Conservation (phyloP, 2,113 vertebrate species). For the Actenoides lindsayi region DNA sequence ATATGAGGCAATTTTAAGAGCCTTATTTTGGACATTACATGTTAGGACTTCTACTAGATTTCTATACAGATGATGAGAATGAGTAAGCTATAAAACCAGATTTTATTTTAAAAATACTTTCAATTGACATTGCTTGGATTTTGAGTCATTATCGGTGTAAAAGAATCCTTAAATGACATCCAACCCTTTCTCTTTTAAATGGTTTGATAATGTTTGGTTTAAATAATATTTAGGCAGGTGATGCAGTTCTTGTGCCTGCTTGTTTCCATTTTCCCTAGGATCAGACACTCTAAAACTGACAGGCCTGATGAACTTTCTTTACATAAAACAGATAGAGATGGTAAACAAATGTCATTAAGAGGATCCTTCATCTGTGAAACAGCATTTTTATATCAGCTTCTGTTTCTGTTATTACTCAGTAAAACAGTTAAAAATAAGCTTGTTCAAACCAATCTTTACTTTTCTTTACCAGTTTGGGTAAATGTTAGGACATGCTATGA, state of each 20-base stretch:
- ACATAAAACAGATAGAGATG: neutral
- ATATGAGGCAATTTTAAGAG: neutral
- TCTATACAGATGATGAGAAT: neutral
- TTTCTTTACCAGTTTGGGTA: conserved; percentile 9
- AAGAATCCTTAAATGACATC: neutral
- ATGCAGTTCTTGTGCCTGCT: neutral
- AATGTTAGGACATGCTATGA: neutral
- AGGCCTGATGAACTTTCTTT: conserved; percentile 11
- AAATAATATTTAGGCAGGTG: neutral
- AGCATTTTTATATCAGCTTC: neutral
- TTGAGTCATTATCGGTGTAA: neutral
- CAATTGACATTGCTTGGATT: neutral
- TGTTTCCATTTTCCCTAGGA: neutral
- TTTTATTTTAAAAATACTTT: neutral
- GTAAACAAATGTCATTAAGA: neutral
- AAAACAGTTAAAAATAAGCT: conserved; percentile 10
- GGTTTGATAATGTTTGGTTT: neutral
- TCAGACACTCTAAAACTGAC: neutral
- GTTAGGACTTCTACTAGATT: neutral
- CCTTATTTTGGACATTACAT: neutral
- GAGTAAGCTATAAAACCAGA: neutral
- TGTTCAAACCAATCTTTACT: neutral
- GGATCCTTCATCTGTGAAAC: neutral
- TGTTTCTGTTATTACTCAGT: conserved; percentile 16
- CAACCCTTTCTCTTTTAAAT: neutral